Conservation (phyloP, 2,888 invertebrate genomes). For the Amphipoea oculea region DNA sequence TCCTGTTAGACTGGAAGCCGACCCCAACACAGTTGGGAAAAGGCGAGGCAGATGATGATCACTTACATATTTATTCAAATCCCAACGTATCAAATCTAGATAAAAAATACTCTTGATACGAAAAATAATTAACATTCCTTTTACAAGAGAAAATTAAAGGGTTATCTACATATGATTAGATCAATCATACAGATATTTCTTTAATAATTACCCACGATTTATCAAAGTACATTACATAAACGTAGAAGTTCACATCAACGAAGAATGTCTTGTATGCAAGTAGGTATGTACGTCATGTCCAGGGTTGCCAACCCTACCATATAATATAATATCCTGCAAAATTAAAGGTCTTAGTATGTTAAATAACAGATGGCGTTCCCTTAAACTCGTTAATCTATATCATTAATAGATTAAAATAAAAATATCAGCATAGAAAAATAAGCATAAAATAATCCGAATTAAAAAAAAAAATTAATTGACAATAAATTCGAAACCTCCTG, state of each 20-base stretch:
- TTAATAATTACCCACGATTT: slow-evolving; percentile 52
- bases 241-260: slow-evolving; percentile 30
- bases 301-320: not conserved
- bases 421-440: too few species aligned
- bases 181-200: slow-evolving; percentile 32
- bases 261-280: slow-evolving; percentile 32
- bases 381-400: too few species aligned
- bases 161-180: slow-evolving; percentile 35
- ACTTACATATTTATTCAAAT: not conserved
- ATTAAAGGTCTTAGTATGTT: too few species aligned
- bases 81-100: not conserved
- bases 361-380: too few species aligned
- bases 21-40: not conserved
- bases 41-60: not conserved
- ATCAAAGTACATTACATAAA: slow-evolving; percentile 40
- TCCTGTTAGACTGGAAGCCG: not conserved
- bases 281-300: not conserved
- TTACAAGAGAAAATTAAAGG: slow-evolving; percentile 11
- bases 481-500: too few species aligned
- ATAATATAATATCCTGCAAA: not conserved
- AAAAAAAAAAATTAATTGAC: too few species aligned
- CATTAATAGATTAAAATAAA: too few species aligned
- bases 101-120: not conserved
- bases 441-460: too few species aligned
- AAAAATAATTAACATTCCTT: slow-evolving; percentile 24